These are phyloP conservation scores for Tipula helvola DNA, from an alignment of 2,888 invertebrate species.

Conservation along the genomic window DNA sequence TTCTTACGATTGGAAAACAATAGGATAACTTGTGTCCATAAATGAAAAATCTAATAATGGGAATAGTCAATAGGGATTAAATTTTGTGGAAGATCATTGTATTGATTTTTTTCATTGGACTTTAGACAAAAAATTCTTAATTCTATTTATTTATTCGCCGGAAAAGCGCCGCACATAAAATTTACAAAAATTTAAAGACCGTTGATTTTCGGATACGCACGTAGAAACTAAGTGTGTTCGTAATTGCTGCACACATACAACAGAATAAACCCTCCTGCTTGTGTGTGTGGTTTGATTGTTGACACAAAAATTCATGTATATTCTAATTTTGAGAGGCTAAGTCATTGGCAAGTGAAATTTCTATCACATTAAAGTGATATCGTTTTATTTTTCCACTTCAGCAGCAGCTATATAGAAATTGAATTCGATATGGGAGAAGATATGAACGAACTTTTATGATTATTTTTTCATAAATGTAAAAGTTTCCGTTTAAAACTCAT, in stretches of 20 bases:
- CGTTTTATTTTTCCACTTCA: neutral
- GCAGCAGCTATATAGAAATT: neutral
- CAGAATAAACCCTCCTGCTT: neutral
- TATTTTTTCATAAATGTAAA: slow-evolving; percentile 4
- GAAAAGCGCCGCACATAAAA: neutral
- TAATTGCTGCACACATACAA: neutral
- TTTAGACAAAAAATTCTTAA: neutral
- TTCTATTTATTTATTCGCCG: neutral
- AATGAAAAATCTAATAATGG: neutral
- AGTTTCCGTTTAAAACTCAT: neutral
- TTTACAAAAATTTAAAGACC: neutral
- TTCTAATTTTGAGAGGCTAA: neutral
- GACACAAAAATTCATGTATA: neutral
- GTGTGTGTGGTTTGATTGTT: neutral
- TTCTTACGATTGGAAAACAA: neutral
- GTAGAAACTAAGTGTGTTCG: neutral
- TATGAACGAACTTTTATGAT: neutral
- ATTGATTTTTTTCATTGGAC: neutral
- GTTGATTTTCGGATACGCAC: too few relatives aligned
- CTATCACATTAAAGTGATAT: neutral
- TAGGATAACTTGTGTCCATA: neutral
- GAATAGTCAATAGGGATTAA: neutral
- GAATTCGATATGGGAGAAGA: neutral
- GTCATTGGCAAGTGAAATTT: neutral
- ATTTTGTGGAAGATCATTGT: neutral